Base-by-base conservation (phyloP, 2,797 vertebrate species). In the Alexandromys oeconomus region DNA sequence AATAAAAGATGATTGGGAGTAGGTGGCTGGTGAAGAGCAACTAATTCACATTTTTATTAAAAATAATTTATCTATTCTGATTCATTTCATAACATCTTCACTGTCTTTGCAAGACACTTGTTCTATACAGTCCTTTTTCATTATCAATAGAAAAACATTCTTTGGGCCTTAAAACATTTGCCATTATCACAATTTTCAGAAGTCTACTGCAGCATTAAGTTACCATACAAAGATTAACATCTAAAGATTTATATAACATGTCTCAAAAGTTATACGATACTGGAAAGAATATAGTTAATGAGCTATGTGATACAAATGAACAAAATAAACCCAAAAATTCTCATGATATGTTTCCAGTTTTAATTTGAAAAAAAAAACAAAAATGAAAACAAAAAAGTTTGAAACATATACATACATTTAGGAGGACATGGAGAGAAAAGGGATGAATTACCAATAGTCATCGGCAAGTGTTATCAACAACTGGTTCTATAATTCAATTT, bases 271-370 rank as follows among this genome's bases (percentile, higher is more conserved):
- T 79, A 96, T 57, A 97, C 43, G 77, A 94, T 93, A 95, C 69
- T 92, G 82, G 37, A 92, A 97, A 96, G 87, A 93, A 93, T 94
- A 95, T 71, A 84, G 15, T 94, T 95, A 96, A 96, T 93, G 81
- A 90, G 67, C 94, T 94, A 94, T 31, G 21, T 73, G 92, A 94
- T 91, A 78, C 74, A 78, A 89, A 78, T n/a, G 59, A 89, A 77
- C 40, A 82, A 80, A 88, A 69, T 40, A 87, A 87, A 59, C 54
- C 92, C 94, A 88, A n/a, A 85, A 95, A 95, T 80, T 61, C 71
- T 94, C 87, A 94, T 94, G 91, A 76, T 94, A 90, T 78, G 69
- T 92, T 97, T 96, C 96, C 97, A 98, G 97, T 97, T 97, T 97
- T 97, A 98, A 97, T 97, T 86, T 87, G 86, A 69, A 92, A 97